A percentile compares a stretch with the other conserved stretches of the same genome.
Evolutionary conservation across 1,140 invertebrate species (phyloP).

Genomic region (Adoxophyes honmai): DNA sequence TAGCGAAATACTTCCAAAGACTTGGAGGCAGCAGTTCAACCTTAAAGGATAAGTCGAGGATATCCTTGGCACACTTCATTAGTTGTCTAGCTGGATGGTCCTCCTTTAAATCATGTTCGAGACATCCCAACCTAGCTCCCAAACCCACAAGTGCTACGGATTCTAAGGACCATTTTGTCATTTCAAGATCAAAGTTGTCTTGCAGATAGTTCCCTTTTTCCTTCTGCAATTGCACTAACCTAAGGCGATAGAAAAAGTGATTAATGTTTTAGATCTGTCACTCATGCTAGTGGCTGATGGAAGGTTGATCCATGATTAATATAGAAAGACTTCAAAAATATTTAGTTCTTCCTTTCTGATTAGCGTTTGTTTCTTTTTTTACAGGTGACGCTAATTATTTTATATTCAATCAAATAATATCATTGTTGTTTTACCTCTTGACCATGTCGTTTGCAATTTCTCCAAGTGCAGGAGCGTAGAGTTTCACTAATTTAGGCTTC

Average conservation of each 20-base stretch:
- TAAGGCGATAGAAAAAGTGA: slow-evolving; percentile 27
- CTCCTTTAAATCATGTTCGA: slow-evolving; percentile 64
- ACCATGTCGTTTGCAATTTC: slow-evolving; percentile 50
- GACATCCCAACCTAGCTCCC: slow-evolving; percentile 81
- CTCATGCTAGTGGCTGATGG: no score
- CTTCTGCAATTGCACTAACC: slow-evolving; percentile 36
- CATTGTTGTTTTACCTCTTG: slow-evolving; percentile 47
- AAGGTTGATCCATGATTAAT: no score
- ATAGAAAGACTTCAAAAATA: no score
- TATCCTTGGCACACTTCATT: slow-evolving; percentile 78
- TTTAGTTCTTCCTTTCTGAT: no score
- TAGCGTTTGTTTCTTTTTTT: no score
- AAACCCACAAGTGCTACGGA: slow-evolving; percentile 82
- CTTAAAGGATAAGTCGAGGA: slow-evolving; percentile 79
- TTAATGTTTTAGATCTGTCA: no score
- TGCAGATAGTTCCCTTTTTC: slow-evolving; percentile 33
- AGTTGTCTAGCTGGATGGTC: slow-evolving; percentile 78
- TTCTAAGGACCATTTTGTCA: slow-evolving; percentile 84
- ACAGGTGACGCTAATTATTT: no score
- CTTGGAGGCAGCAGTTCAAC: slow-evolving; percentile 79
- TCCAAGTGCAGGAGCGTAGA: slow-evolving; percentile 48
- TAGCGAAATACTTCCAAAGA: slow-evolving; percentile 80
- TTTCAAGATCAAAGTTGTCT: slow-evolving; percentile 79
- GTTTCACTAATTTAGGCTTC: slow-evolving; percentile 57
- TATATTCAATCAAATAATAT: no score